These are phyloP conservation scores for Andrena camellia DNA, from an alignment of 2,888 invertebrate species.

Conservation along the genomic window DNA sequence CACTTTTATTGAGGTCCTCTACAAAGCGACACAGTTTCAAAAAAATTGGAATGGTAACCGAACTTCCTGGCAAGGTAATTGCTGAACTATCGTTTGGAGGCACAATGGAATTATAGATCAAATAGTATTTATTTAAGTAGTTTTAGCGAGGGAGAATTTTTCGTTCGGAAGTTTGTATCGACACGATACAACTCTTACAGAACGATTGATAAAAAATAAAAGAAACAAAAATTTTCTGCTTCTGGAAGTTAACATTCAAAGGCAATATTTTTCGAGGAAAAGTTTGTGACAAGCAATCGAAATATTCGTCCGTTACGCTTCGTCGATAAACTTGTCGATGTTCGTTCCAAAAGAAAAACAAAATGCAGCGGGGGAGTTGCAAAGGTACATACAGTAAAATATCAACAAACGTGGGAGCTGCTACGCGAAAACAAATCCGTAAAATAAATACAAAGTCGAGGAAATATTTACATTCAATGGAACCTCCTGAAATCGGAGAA, in stretches of 20 bases:
- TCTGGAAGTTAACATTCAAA: background rate
- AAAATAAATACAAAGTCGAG: slow-evolving; percentile 40
- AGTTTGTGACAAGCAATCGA: background rate
- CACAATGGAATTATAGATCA: too few species aligned
- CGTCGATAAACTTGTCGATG: slow-evolving; percentile 30
- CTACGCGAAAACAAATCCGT: slow-evolving; percentile 24
- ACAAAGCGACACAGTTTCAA: too few species aligned
- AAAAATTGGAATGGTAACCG: too few species aligned
- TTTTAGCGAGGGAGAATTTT: too few species aligned
- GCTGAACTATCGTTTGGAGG: too few species aligned
- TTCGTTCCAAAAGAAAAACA: slow-evolving; percentile 21
- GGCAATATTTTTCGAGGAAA: background rate
- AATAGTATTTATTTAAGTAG: too few species aligned
- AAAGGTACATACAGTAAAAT: slow-evolving; percentile 10
- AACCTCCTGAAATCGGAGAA: slow-evolving; percentile 16
- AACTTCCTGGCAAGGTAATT: too few species aligned
- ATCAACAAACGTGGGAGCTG: slow-evolving; percentile 25
- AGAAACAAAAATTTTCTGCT: background rate
- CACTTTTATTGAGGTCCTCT: too few species aligned
- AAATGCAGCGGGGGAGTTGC: background rate
- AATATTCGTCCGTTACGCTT: slow-evolving; percentile 1
- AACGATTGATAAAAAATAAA: background rate
- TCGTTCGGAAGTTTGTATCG: too few species aligned
- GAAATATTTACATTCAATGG: slow-evolving; percentile 25
- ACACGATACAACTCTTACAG: too few species aligned